A percentile compares a stretch with the other conserved stretches of the same genome.
phyloP scores from a whole-genome alignment of 2,797 vertebrate species.

The Eulemur rubriventer region DNA sequence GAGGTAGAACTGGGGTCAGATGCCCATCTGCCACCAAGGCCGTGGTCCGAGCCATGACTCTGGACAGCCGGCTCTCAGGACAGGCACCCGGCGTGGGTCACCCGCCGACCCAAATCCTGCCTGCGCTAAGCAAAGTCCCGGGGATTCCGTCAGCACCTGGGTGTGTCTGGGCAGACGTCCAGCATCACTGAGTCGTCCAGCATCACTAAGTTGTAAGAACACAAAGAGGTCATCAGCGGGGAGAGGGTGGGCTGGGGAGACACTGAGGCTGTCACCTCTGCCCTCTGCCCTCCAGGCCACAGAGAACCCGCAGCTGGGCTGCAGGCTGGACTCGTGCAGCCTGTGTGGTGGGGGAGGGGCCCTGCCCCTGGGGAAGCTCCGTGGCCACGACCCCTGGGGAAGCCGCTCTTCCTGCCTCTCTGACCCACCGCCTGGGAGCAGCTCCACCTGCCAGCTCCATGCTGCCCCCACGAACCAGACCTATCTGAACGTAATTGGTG shows the following conservation, averaged over 20 bases:
- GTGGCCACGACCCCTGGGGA: neutral
- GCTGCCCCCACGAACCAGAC: neutral
- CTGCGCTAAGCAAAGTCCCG: neutral
- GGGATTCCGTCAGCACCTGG: rapidly evolving
- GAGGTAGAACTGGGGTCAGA: neutral
- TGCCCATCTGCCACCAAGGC: neutral
- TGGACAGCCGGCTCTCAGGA: neutral
- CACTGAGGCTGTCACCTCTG: neutral
- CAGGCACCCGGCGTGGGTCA: rapidly evolving
- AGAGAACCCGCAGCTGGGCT: neutral
- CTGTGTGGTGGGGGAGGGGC: neutral
- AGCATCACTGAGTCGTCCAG: too few relatives aligned
- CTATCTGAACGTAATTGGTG: neutral
- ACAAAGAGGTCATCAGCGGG: rapidly evolving
- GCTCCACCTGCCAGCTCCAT: neutral
- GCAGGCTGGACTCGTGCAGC: neutral
- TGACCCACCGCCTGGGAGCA: rapidly evolving
- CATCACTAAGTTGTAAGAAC: neutral
- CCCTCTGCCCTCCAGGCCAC: neutral
- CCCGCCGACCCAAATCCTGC: neutral
- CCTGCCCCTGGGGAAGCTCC: neutral
- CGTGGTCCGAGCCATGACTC: rapidly evolving
- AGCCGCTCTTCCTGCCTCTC: neutral
- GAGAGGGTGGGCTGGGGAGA: neutral
- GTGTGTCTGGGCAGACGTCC: neutral